phyloP scores from a whole-genome alignment of 2,113 vertebrate genomes.

The Merops nubicus region DNA sequence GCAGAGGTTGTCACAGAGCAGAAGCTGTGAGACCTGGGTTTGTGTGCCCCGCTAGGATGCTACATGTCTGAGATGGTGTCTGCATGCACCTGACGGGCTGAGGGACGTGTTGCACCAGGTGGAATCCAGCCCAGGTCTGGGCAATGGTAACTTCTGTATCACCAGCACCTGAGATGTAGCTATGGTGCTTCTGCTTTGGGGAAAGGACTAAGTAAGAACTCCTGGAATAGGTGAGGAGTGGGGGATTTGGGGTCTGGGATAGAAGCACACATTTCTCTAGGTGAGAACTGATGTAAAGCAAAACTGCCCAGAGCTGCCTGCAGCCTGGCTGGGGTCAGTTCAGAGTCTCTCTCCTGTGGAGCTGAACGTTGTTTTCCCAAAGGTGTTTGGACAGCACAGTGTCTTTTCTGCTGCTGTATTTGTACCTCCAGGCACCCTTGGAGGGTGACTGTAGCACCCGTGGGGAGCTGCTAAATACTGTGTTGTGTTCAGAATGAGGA shows the following conservation, averaged over 20 bases:
- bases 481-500: not conserved
- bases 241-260: not conserved
- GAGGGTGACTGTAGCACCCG: accelerated
- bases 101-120: accelerated
- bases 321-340: not conserved
- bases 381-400: not conserved
- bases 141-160: not conserved
- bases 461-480: not conserved
- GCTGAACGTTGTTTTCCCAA: not conserved
- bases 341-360: not conserved
- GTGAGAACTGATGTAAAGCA: not conserved
- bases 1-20: not conserved
- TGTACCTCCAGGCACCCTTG: not conserved
- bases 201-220: not conserved
- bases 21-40: not conserved
- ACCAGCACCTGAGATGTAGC: not conserved
- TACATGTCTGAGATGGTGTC: not conserved
- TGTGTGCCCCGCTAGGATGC: not conserved
- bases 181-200: not conserved
- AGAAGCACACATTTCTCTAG: not conserved
- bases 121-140: not conserved
- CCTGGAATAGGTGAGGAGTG: not conserved
- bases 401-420: not conserved
- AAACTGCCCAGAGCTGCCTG: not conserved
- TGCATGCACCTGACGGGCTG: accelerated